Conservation (phyloP, 2,113 vertebrate species). For the Agelaius phoeniceus region DNA sequence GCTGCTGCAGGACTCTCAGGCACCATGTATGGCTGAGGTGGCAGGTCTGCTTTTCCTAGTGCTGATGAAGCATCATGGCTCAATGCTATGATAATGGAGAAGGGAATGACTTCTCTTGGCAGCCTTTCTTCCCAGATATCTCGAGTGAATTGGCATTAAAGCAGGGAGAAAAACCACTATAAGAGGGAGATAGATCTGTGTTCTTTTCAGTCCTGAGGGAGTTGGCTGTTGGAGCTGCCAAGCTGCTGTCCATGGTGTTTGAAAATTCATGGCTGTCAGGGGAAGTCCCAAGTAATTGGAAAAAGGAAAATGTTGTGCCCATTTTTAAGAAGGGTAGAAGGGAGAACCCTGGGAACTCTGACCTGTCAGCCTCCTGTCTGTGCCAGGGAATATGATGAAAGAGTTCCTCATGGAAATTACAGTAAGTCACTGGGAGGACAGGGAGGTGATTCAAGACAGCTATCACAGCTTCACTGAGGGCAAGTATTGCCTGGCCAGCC, state of each 20-base stretch:
- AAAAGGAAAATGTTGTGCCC: background rate
- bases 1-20: background rate
- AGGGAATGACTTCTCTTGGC: background rate
- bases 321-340: background rate
- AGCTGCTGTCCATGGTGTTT: background rate
- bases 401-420: background rate
- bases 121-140: background rate
- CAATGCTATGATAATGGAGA: background rate
- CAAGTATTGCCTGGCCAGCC: background rate
- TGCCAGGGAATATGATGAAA: background rate
- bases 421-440: background rate
- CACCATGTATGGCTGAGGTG: background rate
- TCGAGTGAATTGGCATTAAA: background rate
- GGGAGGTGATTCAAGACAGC: background rate
- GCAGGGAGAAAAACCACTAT: background rate
- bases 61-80: background rate
- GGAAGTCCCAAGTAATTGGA: background rate
- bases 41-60: background rate
- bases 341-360: background rate
- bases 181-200: background rate
- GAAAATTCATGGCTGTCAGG: background rate
- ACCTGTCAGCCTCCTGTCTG: background rate
- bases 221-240: background rate
- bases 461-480: background rate
- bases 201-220: background rate